Base-by-base conservation (phyloP, 2,888 invertebrate genomes). In the Cartodere bifasciata region DNA sequence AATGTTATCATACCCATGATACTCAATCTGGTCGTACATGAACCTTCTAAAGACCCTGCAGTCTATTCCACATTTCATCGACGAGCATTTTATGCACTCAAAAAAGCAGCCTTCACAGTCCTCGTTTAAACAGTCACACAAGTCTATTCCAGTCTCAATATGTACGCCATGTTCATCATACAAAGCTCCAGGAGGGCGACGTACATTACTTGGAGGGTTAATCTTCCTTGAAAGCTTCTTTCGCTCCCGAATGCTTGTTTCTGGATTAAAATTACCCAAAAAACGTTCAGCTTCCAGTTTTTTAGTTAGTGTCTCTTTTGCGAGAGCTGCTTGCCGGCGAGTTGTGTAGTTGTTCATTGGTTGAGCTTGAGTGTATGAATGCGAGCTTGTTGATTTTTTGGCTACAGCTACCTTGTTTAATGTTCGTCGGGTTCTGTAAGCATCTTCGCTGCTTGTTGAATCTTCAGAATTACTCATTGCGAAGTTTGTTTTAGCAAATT, bases 61-160 rank as follows among this genome's bases (percentile, higher is more conserved):
- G 29, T 84, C 82, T 41, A 75, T 71, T 2, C 82, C 86, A 58
- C 87, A 88, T 54, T 83, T 84, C 13, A 59, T 59, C 0, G 83
- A 83, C 12, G 56, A 61, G 49, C 88, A 88, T 51, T 72, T 77
- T 3, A 65, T 53, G 47, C 86, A 87, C 2, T 78, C 75, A 49
- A 78, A 83, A 61, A 87, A 87, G 53, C 92, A 92, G 0, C 92
- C 92, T 1, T 71, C 64, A 46, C 92, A 92, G 7, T 65, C 63
- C 21, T 67, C 65, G 43, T 77, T 73, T 40, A 90, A 63, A 50
- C 91, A 92, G 54, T 92, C 92, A 43, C 92, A 92, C 7, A 85
- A 48, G 58, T 91, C 81, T 41, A 68, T 58, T 2, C 75, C 75
- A 14, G 70, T 70, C 10, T 61, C 58, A 13, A 74, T 62, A 40